Base-by-base conservation (phyloP, 2,113 vertebrate species). In the Sebastes fasciatus region DNA sequence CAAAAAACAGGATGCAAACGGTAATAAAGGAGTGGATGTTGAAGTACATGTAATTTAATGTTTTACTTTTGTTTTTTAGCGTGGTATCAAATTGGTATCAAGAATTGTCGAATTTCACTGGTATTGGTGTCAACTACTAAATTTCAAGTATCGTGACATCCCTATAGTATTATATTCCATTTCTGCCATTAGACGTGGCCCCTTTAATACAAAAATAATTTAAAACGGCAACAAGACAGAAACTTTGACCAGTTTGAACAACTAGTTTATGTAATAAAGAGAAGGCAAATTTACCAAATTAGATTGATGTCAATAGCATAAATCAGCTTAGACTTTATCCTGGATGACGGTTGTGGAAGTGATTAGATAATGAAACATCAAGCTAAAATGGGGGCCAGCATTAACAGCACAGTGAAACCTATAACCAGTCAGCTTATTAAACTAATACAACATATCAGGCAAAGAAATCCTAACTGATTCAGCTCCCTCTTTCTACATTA, bases 301-400 rank as follows among this genome's bases (percentile, higher is more conserved):
- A 40, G 16, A 34, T 76, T 40, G 3, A 57, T 40, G 42, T 70
- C 0, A 55, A 26, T n/a, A 16, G 57, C 48, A 34, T 16, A 43
- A n/a, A 49, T 64, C 12, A 52, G 10, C 8, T 73, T 51, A 14
- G 66, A 60, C 11, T 43, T 54, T 10, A 34, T n/a, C 42, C 23
- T 17, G 49, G 55, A 68, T 63, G 17, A 26, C 49, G n/a, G 40
- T 67, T 49, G 34, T 34, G 34, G 34, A 49, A 77, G 79, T 48
- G 23, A 73, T 65, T 57, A 5, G 19, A 62, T 14, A 54, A 43
- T 12, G 51, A 55, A 55, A 49, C 54, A 19, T 58, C 4, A 16
- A 0, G 19, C 34, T 26, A 4, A 12, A 34, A 67, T 21, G 10
- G 0, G 0, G n/a, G 34, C 45, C 9, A 11, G 8, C 17, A 63